Evolutionary conservation across 2,797 vertebrate species (phyloP).

Genomic region (Sebastes baramenuke): DNA sequence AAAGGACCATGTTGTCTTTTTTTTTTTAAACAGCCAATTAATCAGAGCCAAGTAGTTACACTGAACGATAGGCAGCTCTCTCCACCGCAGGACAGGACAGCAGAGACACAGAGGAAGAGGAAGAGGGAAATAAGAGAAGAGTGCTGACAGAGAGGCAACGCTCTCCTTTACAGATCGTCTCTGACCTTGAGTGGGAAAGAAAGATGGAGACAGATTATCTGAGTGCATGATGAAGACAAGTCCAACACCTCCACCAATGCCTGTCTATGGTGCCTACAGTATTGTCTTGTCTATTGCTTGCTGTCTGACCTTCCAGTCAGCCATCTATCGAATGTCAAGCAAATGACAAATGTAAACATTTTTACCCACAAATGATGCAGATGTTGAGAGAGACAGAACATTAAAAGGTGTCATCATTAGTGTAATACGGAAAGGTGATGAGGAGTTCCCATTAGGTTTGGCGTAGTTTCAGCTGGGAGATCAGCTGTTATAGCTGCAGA

Average conservation of each 20-base stretch:
- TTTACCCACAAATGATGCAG: neutral
- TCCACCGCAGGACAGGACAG: neutral
- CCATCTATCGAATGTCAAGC: neutral
- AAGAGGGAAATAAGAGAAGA: slow-evolving; percentile 5
- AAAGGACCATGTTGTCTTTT: slow-evolving; percentile 21
- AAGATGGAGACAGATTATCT: slow-evolving; percentile 19
- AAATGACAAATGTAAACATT: neutral
- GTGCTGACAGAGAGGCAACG: slow-evolving; percentile 11
- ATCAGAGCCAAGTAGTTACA: slow-evolving; percentile 37
- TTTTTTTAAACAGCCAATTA: slow-evolving; percentile 27
- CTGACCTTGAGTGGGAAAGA: slow-evolving; percentile 24
- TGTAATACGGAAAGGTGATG: neutral
- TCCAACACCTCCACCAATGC: neutral
- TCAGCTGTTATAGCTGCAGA: too few species aligned
- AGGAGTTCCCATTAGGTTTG: neutral
- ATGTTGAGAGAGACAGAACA: neutral
- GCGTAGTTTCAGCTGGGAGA: too few species aligned
- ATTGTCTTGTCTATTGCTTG: neutral
- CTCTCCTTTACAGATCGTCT: neutral
- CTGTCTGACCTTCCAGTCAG: neutral
- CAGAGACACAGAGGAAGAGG: neutral
- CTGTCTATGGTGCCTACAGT: neutral
- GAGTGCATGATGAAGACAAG: slow-evolving; percentile 16
- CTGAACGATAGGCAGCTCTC: slow-evolving; percentile 18
- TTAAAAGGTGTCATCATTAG: neutral